Evolutionary conservation across 2,888 invertebrate species (phyloP), one percentile per base, ranked within the genome.

Genomic region (Oscheius myriophilus): DNA sequence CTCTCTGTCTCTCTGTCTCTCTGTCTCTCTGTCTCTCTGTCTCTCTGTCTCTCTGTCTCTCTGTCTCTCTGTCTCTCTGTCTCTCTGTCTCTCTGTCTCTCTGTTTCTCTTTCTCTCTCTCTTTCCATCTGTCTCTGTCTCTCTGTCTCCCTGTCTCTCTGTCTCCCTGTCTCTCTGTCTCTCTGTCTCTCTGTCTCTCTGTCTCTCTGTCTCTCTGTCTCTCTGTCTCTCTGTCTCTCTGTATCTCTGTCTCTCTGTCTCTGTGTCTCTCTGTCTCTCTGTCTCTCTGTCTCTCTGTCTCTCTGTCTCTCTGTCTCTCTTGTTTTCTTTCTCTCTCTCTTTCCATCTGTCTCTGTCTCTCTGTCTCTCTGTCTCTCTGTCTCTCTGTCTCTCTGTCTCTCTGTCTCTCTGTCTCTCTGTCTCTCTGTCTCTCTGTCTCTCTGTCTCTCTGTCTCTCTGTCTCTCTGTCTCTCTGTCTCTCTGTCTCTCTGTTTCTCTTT

Each of bases 41-140:
- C 58, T 25, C 45, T 43, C 16, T 42, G 14, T n/a, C 26, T 33
- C 53, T 54, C 4, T 54, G n/a, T n/a, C n/a, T n/a, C 26, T n/a
- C n/a, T 26, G 72, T 61, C 33, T 4, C 14, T 21, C 21, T 25
- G n/a, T 7, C 16, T 42, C 26, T n/a, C 26, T 33, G 26, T 54
- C 6, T 25, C 16, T n/a, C n/a, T 26, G 12, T n/a, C 11, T 26
- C 33, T 23, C 26, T 54, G 14, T 11, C 25, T 18, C 53, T 53
- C 25, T 45, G 25, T 43, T 43, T 45, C 45, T 43, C 33, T 33
- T 9, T 21, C 45, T 7, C 16, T 42, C 26, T n/a, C 26, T 33
- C 53, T 54, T 12, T 54, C 26, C 7, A 3, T 26, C 16, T n/a
- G 11, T 26, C 33, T 23, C 26, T 54, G 14, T 53, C 25, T 18